Conservation (phyloP, 2,888 invertebrate species). For the Dugesia japonica region DNA sequence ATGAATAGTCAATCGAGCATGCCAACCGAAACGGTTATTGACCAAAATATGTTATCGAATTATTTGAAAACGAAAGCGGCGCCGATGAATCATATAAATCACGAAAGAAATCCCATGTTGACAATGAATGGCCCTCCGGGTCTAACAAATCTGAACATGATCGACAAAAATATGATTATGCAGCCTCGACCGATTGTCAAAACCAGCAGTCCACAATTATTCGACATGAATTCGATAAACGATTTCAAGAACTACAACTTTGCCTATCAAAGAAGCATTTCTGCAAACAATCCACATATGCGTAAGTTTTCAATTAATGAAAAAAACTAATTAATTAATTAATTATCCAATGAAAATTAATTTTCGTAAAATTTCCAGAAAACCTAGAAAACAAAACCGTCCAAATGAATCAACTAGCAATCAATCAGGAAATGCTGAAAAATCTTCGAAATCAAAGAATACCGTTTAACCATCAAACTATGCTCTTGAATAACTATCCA, state of each 20-base stretch:
- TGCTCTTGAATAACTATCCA: not conserved
- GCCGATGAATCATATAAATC: not conserved
- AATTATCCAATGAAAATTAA: too few species aligned
- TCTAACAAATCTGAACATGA: not conserved
- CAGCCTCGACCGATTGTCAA: not conserved
- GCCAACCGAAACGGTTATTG: not conserved
- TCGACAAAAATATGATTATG: not conserved
- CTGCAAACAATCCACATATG: not conserved
- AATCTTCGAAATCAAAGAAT: conserved; percentile 1
- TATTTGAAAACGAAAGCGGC: not conserved
- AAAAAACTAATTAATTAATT: too few species aligned
- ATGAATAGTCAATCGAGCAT: not conserved
- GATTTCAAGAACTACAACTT: not conserved
- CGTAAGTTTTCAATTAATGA: too few species aligned
- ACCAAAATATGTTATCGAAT: not conserved
- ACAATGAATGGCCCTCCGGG: not conserved
- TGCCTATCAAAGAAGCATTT: conserved; percentile 10
- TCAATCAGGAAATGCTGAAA: not conserved
- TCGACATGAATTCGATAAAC: not conserved
- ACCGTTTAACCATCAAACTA: not conserved
- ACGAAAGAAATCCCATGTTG: not conserved
- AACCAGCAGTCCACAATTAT: not conserved
- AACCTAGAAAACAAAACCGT: not conserved
- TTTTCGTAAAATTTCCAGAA: too few species aligned
- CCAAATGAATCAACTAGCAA: not conserved